These are phyloP conservation scores for Schizotus pectinicornis DNA, from an alignment of 2,888 invertebrate species.

Conservation along the genomic window DNA sequence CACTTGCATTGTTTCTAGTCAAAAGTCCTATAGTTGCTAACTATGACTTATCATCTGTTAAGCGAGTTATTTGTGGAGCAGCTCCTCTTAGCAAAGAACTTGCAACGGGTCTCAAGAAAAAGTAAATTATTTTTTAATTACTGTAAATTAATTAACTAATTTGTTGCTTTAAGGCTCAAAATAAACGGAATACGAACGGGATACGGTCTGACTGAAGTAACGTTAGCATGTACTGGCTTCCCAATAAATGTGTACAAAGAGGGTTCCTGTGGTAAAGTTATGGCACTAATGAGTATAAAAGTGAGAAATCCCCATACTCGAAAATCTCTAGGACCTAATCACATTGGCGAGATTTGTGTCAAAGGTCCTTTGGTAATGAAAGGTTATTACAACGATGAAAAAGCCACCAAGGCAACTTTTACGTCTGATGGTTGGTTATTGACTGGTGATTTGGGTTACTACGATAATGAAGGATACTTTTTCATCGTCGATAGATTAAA, in stretches of 20 bases:
- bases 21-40: conserved; percentile 79
- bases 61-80: conserved; percentile 75
- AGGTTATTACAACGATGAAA: conserved; percentile 73
- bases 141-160: too few species aligned
- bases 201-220: conserved; percentile 78
- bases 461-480: conserved; percentile 76
- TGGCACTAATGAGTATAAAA: conserved; percentile 52
- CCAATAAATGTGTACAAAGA: conserved; percentile 66
- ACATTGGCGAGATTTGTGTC: conserved; percentile 82
- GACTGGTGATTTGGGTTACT: conserved; percentile 84
- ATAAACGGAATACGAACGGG: conserved; percentile 68
- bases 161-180: conserved; percentile 48
- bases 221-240: conserved; percentile 57
- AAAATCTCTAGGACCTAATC: conserved; percentile 64
- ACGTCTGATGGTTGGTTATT: conserved; percentile 78
- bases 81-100: conserved; percentile 78
- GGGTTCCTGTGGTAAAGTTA: conserved; percentile 57
- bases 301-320: conserved; percentile 51
- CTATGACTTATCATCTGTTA: conserved; percentile 75
- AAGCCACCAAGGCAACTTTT: conserved; percentile 68
- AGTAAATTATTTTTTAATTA: conserved; percentile 16
- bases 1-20: conserved; percentile 79
- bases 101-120: conserved; percentile 64
- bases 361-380: conserved; percentile 68
- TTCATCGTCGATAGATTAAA: conserved; percentile 86